Evolutionary conservation across 2,797 vertebrate species (phyloP), one percentile per base, ranked within the genome.

Genomic region (Xyrichtys novacula): DNA sequence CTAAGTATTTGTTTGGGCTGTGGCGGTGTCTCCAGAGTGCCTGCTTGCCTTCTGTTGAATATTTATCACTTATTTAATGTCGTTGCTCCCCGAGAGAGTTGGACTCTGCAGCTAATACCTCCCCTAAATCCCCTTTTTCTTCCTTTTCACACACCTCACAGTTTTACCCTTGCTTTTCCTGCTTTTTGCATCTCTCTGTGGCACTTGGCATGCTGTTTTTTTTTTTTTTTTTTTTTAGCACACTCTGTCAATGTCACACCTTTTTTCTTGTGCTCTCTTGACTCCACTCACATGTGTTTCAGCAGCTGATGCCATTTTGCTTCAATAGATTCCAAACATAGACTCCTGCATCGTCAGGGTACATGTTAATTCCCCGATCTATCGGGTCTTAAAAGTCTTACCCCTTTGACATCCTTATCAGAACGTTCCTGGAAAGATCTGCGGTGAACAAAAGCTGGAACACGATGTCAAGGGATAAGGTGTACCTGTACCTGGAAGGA

Each of bases 1-100:
- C 85, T 85, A 83, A 85, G 86, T 88, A 88, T 91, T 90, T 91
- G 85, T 90, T 91, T 84, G 80, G 79, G 87, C 88, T 90, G 88
- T 87, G 85, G 87, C 83, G 86, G 88, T 88, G 86, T 89, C 90
- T 88, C 87, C 52, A 38, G 87, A 84, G 86, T 80, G 61, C 81
- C 74, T 71, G 79, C 77, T 71, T 59, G 65, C 73, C 77, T 83
- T 85, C 88, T 88, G 87, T 83, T 91, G 88, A 91, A 91, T 89
- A 90, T 92, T 87, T 90, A 91, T 90, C 85, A 85, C 74, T 89
- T 89, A 81, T 70, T 90, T 85, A 88, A 89, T 87, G 74, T 77
- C 9, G 60, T 52, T 59, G 19, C 50, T 20, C 56, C 46, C 54
- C 28, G 29, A 4, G 84, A 82, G 85, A 81, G 44, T 79, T 86